Conservation (phyloP, 92 coral and sea anemone genomes). For the Siderastrea radians region DNA sequence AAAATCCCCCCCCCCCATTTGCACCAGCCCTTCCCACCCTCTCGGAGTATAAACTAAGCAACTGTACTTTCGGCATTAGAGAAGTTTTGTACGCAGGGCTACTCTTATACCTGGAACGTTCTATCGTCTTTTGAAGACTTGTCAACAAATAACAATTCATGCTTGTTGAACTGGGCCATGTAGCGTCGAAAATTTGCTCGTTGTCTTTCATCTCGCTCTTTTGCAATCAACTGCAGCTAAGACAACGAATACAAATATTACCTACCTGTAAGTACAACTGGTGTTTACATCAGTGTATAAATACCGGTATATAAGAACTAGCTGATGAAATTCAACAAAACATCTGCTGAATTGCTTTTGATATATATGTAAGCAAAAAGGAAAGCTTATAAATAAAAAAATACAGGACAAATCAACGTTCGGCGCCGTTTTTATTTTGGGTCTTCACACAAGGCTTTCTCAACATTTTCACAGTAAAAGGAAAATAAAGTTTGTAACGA, state of each 20-base stretch:
- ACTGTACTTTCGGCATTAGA: background rate
- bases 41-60: background rate
- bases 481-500: background rate
- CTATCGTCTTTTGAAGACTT: constrained; percentile 53
- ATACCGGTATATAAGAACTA: background rate
- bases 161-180: constrained; percentile 39
- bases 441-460: background rate
- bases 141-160: constrained; percentile 45
- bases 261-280: background rate
- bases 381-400: background rate
- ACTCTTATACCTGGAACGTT: constrained; percentile 37
- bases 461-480: background rate
- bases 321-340: background rate
- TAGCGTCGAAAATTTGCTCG: constrained; percentile 53
- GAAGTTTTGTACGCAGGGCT: background rate
- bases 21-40: no score
- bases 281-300: background rate
- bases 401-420: background rate
- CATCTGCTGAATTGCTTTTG: background rate
- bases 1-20: no score
- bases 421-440: constrained; percentile 1
- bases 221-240: constrained; percentile 47
- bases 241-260: no score
- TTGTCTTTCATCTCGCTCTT: constrained; percentile 48
- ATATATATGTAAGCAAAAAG: background rate